These are phyloP conservation scores for Pyrocoelia pectoralis DNA, from an alignment of 2,888 invertebrate genomes.

Conservation along the genomic window DNA sequence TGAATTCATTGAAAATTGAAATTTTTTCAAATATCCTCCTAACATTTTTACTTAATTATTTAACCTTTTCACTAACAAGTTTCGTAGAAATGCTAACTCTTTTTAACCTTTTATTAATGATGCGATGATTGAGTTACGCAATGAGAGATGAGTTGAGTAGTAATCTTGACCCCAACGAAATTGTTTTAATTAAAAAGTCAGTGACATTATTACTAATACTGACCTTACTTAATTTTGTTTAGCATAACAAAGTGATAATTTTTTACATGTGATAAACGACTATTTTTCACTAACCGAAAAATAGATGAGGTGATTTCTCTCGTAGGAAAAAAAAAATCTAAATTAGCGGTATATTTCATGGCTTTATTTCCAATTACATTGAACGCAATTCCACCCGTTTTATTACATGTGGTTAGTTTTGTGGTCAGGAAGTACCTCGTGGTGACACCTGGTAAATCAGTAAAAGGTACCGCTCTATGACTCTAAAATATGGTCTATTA, in stretches of 20 bases:
- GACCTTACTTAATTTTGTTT: background rate
- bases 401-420: background rate
- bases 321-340: too few species aligned
- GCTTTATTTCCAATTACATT: background rate
- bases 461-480: background rate
- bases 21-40: too few species aligned
- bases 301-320: background rate
- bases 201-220: conserved; percentile 1
- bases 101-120: background rate
- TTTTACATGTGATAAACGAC: background rate
- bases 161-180: background rate
- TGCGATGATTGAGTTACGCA: background rate
- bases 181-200: conserved; percentile 6
- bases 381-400: background rate
- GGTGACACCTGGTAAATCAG: background rate
- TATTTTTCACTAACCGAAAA: background rate
- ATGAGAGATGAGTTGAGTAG: background rate
- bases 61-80: background rate
- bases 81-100: background rate
- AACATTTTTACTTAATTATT: too few species aligned
- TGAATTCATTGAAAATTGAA: too few species aligned
- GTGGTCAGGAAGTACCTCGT: conserved; percentile 4
- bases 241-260: conserved; percentile 3
- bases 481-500: conserved; percentile 1
- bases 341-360: background rate